phyloP scores from a whole-genome alignment of 2,113 vertebrate genomes.

The Hemibagrus wyckioides region DNA sequence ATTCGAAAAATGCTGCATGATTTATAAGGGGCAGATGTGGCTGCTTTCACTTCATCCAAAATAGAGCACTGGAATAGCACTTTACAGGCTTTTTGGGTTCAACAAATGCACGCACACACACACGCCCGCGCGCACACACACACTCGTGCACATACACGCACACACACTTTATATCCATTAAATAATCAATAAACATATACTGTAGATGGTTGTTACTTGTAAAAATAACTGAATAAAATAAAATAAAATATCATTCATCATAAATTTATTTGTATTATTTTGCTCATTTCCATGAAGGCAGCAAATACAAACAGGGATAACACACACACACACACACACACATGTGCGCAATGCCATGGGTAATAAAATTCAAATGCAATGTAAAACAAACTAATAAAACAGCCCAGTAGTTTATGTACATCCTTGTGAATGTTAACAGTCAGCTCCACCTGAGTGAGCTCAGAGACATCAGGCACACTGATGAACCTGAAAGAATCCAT shows the following conservation, averaged over 20 bases:
- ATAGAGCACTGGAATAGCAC: slow-evolving; percentile 22
- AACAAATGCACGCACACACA: background rate
- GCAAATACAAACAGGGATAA: background rate
- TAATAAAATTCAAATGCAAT: background rate
- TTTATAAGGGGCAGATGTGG: slow-evolving; percentile 53
- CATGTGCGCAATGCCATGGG: background rate
- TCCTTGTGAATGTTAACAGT: background rate
- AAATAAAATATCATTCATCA: background rate
- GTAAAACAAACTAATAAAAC: slow-evolving; percentile 13
- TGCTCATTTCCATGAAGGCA: background rate
- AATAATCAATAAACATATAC: background rate
- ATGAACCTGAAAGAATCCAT: slow-evolving; percentile 23
- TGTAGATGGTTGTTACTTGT: background rate
- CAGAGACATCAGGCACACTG: slow-evolving; percentile 19
- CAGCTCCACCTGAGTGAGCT: background rate
- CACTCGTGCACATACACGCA: background rate
- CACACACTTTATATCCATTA: background rate
- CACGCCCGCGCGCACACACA: background rate
- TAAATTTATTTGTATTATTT: background rate
- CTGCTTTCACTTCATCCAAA: slow-evolving; percentile 40
- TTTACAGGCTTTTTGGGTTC: background rate
- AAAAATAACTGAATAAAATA: background rate
- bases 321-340: background rate
- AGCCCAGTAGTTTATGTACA: background rate
- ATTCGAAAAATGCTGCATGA: slow-evolving; percentile 28